Evolutionary conservation across 2,113 vertebrate genomes (phyloP).

Genomic region (Redunca redunca): DNA sequence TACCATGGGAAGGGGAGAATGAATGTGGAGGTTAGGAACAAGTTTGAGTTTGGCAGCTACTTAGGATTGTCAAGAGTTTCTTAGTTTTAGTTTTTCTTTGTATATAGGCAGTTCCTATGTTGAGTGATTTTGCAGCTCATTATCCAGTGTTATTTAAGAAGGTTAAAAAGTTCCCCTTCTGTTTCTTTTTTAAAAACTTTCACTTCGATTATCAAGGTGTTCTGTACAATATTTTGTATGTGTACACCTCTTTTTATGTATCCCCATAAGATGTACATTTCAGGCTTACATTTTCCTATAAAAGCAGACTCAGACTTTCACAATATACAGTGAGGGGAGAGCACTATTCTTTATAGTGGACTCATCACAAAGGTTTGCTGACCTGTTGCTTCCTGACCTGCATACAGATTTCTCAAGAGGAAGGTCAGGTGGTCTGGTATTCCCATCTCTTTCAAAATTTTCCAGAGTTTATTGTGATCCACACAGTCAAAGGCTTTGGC

Average conservation of each 20-base stretch:
- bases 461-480: no score
- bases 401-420: no score
- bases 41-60: background rate
- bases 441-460: no score
- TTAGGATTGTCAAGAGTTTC: background rate
- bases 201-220: background rate
- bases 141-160: background rate
- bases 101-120: background rate
- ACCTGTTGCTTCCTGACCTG: no score
- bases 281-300: background rate
- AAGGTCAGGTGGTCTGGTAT: no score
- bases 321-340: background rate
- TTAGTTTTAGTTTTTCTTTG: background rate
- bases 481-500: no score
- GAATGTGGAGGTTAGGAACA: background rate
- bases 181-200: background rate
- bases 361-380: background rate
- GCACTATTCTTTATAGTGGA: background rate
- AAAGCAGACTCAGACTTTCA: background rate
- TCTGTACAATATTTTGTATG: background rate
- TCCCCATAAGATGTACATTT: background rate
- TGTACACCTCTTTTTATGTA: background rate
- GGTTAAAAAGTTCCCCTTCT: background rate
- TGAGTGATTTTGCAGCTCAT: background rate
- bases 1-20: background rate